A percentile compares a stretch with the other conserved stretches of the same genome.
Evolutionary conservation across 2,888 invertebrate genomes (phyloP).

Genomic region (Acrobeloides nanus): DNA sequence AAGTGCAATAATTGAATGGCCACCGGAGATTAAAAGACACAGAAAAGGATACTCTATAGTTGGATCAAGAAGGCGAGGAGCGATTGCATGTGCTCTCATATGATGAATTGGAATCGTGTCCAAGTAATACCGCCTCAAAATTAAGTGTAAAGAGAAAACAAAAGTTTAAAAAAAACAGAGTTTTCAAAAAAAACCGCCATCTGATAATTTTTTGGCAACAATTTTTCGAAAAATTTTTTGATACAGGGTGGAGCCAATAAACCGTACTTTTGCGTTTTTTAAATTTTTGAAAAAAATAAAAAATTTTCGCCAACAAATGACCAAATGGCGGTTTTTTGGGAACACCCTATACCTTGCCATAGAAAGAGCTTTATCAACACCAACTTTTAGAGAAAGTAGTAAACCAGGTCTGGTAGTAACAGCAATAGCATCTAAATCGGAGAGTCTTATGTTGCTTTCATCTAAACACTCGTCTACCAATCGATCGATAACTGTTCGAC

Average conservation of each 20-base stretch:
- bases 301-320: slow-evolving; percentile 6
- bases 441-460: slow-evolving; percentile 16
- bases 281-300: slow-evolving; percentile 9
- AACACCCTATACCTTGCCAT: slow-evolving; percentile 36
- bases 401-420: slow-evolving; percentile 46
- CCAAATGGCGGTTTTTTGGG: too few relatives aligned
- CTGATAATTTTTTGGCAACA: slow-evolving; percentile 8
- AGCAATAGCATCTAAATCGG: slow-evolving; percentile 40
- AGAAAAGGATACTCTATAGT: slow-evolving; percentile 40
- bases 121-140: slow-evolving; percentile 20
- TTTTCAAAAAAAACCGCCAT: slow-evolving; percentile 9
- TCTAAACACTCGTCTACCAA: slow-evolving; percentile 34
- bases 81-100: slow-evolving; percentile 96
- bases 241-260: too few relatives aligned
- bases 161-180: too few relatives aligned
- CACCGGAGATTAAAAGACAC: slow-evolving; percentile 44
- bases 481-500: slow-evolving; percentile 28
- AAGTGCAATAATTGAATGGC: slow-evolving; percentile 38
- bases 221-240: too few relatives aligned
- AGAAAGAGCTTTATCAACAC: slow-evolving; percentile 35
- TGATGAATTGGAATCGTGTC: slow-evolving; percentile 93
- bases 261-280: too few relatives aligned
- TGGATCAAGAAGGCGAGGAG: slow-evolving; percentile 63
- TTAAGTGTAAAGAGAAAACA: not conserved
- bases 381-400: slow-evolving; percentile 48